Evolutionary conservation across 2,888 invertebrate species (phyloP).

Genomic region (Adela reaumurella): DNA sequence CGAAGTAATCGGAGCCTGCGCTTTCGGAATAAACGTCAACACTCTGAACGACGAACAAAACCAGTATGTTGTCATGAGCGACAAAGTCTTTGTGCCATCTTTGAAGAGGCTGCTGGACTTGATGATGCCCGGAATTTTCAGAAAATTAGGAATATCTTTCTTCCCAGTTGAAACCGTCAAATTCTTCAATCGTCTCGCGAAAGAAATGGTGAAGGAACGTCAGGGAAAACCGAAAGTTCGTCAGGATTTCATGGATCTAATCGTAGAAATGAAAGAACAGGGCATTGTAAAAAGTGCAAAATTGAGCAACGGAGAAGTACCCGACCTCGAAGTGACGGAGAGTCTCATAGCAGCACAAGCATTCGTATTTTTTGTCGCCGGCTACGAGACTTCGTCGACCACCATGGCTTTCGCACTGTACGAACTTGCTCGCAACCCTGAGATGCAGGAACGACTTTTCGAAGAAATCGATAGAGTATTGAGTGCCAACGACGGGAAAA

Average conservation of each 20-base stretch:
- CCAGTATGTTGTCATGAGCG: slow-evolving; percentile 8
- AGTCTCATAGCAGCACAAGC: slow-evolving; percentile 15
- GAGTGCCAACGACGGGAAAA: slow-evolving; percentile 13
- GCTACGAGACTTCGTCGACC: slow-evolving; percentile 8
- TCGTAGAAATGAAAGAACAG: slow-evolving; percentile 7
- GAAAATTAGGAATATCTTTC: slow-evolving; percentile 9
- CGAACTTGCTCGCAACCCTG: slow-evolving; percentile 7
- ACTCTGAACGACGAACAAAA: slow-evolving; percentile 5
- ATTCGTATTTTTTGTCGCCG: slow-evolving; percentile 8
- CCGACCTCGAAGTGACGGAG: slow-evolving; percentile 20
- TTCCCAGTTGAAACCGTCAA: slow-evolving; percentile 4
- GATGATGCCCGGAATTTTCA: slow-evolving; percentile 21
- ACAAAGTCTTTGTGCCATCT: slow-evolving; percentile 2
- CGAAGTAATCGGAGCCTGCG: slow-evolving; percentile 17
- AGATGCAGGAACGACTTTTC: slow-evolving; percentile 6
- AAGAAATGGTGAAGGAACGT: not conserved
- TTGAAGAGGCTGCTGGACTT: slow-evolving; percentile 9
- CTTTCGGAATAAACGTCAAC: slow-evolving; percentile 16
- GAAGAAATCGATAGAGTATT: slow-evolving; percentile 6
- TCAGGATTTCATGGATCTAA: slow-evolving; percentile 27
- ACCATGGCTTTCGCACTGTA: slow-evolving; percentile 8
- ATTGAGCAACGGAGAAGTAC: slow-evolving; percentile 2
- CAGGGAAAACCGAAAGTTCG: slow-evolving; percentile 6
- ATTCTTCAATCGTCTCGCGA: slow-evolving; percentile 1
- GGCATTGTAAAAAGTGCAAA: not conserved